Evolutionary conservation across 2,888 invertebrate genomes (phyloP), one percentile per base, ranked within the genome.

Genomic region (Agrotis puta): DNA sequence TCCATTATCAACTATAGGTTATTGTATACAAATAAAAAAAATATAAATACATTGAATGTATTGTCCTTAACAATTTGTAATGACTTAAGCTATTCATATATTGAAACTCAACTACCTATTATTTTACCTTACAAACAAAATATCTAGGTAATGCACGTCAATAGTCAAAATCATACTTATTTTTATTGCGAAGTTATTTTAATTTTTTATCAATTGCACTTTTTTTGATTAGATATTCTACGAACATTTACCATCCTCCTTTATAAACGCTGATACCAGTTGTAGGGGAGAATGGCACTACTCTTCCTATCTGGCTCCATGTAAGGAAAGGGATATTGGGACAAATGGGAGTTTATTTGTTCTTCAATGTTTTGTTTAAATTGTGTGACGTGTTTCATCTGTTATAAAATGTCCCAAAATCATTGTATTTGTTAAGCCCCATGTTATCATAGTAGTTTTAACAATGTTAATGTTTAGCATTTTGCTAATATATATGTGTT

Each of bases 391-490:
- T 48, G 11, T 33, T 43, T 53, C 33, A 65, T 67, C 27, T 59
- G 22, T 70, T 18, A 33, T 27, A 48, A 27, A 61, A 45, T 27
- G 50, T 67, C 13, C 27, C 20, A 3, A 47, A 54, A 51, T 59
- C 45, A 71, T 13, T 54, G 33, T 54, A 50, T n/a, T n/a, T 18
- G 33, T 59, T 24, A 53, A 70, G 18, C n/a, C n/a, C 67, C 64
- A 68, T 63, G 24, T 64, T 45, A 13, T 20, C 70, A 80, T 62
- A 45, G 48, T 69, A 70, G 27, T 56, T 65, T 11, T 68, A 67
- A 70, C 68, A 63, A 27, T 45, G 53, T 64, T 47, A 51, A 64
- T 87, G 89, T 89, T 89, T 88, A 87, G 75, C 66, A 67, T 75
- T 74, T 63, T 74, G 43, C 86, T 79, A 82, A n/a, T 56, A 54